Percentiles rank a stretch among this genome's conserved stretches.
Conservation (phyloP, 2,113 vertebrate species). For the Isichthys henryi region DNA sequence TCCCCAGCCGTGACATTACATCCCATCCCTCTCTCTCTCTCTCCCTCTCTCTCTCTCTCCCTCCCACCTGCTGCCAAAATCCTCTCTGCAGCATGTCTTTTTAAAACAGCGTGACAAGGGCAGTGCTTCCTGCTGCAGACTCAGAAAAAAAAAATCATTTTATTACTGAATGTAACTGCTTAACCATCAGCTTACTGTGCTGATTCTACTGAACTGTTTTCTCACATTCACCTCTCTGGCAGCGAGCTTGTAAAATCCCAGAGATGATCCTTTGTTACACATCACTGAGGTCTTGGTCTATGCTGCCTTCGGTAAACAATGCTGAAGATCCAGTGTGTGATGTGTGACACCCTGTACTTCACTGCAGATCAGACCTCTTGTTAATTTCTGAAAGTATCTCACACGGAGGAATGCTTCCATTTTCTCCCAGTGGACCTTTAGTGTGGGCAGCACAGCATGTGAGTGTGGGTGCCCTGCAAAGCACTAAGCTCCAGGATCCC, state of each 20-base stretch:
- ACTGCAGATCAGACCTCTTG: neutral
- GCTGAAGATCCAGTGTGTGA: neutral
- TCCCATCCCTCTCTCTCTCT: neutral
- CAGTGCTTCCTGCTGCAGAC: neutral
- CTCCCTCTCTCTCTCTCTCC: neutral
- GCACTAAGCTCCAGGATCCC: neutral
- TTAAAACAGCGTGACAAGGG: neutral
- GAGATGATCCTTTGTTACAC: neutral
- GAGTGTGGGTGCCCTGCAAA: neutral
- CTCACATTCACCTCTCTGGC: neutral
- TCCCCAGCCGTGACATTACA: neutral
- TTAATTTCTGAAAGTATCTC: neutral
- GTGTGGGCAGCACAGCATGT: neutral
- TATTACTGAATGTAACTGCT: neutral
- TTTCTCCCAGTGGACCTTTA: neutral
- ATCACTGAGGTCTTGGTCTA: neutral
- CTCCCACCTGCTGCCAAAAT: neutral
- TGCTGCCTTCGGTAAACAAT: neutral
- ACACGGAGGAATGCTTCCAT: neutral
- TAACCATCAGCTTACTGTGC: neutral
- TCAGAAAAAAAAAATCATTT: neutral
- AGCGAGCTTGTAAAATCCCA: neutral
- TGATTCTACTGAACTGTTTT: neutral
- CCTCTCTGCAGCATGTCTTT: neutral
- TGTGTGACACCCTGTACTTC: neutral